Evolutionary conservation across 2,113 vertebrate species (phyloP).

Genomic region (Nannobrachium achirus): DNA sequence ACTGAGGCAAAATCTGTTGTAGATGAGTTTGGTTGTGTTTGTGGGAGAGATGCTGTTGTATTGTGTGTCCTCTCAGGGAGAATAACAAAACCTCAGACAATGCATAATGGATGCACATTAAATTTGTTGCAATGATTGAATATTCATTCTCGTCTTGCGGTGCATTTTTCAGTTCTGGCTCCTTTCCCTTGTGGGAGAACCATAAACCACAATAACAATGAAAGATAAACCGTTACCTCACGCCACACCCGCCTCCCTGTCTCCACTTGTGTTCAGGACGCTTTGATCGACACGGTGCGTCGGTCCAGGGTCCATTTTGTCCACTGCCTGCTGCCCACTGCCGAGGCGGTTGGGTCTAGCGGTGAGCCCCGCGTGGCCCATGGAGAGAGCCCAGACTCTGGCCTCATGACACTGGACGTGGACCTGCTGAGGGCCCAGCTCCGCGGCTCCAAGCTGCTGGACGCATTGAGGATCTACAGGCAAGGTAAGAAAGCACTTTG

Average conservation of each 20-base stretch:
- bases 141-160: too few species aligned
- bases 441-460: constrained; percentile 90
- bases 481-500: constrained; percentile 82
- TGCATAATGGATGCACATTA: not conserved
- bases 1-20: not conserved
- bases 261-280: constrained; percentile 80
- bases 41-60: too few species aligned
- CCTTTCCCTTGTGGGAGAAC: too few species aligned
- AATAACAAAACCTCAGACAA: too few species aligned
- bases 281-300: constrained; percentile 94
- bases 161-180: too few species aligned
- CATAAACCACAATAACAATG: too few species aligned
- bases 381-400: constrained; percentile 86
- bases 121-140: too few species aligned
- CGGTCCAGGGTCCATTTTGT: constrained; percentile 93
- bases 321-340: constrained; percentile 92
- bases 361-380: constrained; percentile 85
- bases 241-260: not conserved
- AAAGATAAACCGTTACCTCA: too few species aligned
- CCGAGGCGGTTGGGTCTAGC: constrained; percentile 78
- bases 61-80: too few species aligned
- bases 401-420: constrained; percentile 92
- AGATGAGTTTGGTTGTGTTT: not conserved
- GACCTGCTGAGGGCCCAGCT: constrained; percentile 91
- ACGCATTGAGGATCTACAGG: constrained; percentile 93